These are phyloP conservation scores for Hypena proboscidalis DNA, from an alignment of 2,888 invertebrate genomes.

Conservation along the genomic window DNA sequence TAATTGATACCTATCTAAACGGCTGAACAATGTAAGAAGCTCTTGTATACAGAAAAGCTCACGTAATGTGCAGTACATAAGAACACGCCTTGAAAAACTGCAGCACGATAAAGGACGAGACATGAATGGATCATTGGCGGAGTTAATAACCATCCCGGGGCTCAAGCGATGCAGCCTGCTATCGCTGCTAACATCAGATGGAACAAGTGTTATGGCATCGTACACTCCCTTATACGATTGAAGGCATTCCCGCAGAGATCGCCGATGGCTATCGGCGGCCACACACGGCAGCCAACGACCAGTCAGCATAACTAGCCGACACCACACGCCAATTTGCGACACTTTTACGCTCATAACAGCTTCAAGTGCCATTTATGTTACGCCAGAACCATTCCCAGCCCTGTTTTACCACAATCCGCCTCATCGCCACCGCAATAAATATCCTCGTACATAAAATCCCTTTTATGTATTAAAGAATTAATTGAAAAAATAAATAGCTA, in stretches of 20 bases:
- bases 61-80: slow-evolving; percentile 21
- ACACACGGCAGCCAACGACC: slow-evolving; percentile 65
- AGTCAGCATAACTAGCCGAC: slow-evolving; percentile 65
- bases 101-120: slow-evolving; percentile 37
- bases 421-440: slow-evolving; percentile 44
- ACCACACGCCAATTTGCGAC: slow-evolving; percentile 70
- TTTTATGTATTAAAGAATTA: slow-evolving; percentile 44
- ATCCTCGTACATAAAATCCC: slow-evolving; percentile 42
- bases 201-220: slow-evolving; percentile 80
- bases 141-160: slow-evolving; percentile 65
- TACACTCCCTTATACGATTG: slow-evolving; percentile 71
- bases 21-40: slow-evolving; percentile 20
- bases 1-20: background rate
- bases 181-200: slow-evolving; percentile 70
- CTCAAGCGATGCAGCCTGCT: slow-evolving; percentile 54
- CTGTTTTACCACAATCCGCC: slow-evolving; percentile 52
- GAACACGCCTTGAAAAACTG: slow-evolving; percentile 29
- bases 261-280: slow-evolving; percentile 73
- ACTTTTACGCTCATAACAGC: slow-evolving; percentile 70
- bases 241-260: slow-evolving; percentile 64
- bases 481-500: slow-evolving; percentile 43
- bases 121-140: slow-evolving; percentile 58
- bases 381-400: slow-evolving; percentile 51
- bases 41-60: slow-evolving; percentile 24
- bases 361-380: slow-evolving; percentile 62